Evolutionary conservation across 1,140 invertebrate genomes (phyloP).

Genomic region (Dolichoris vasculosae): DNA sequence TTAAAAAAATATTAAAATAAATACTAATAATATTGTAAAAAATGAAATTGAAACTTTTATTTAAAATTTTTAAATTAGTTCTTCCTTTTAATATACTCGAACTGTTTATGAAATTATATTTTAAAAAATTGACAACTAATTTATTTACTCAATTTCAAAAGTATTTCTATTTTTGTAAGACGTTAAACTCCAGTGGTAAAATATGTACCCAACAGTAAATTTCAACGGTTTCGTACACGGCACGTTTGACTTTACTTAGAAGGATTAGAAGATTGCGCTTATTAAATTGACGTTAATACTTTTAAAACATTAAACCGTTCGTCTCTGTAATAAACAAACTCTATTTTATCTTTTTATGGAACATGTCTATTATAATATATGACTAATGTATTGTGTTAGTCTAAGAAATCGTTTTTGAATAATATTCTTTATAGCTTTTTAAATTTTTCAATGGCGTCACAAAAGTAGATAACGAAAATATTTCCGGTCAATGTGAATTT

Average conservation of each 20-base stretch:
- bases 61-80: too few species aligned
- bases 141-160: neutral
- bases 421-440: neutral
- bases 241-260: neutral
- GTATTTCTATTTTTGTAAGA: neutral
- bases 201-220: neutral
- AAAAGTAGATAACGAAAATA: neutral
- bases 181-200: neutral
- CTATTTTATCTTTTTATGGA: neutral
- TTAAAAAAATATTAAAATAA: too few species aligned
- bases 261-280: neutral
- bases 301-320: neutral
- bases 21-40: too few species aligned
- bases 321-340: neutral
- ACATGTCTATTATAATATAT: neutral
- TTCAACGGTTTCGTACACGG: neutral
- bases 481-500: neutral
- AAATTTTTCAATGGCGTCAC: neutral
- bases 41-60: too few species aligned
- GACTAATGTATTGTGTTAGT: neutral
- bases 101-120: neutral
- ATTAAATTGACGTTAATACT: neutral
- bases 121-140: neutral
- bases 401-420: neutral
- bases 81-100: neutral